Base-by-base conservation (phyloP, 2,888 invertebrate genomes). In the Apotomis turbidana region DNA sequence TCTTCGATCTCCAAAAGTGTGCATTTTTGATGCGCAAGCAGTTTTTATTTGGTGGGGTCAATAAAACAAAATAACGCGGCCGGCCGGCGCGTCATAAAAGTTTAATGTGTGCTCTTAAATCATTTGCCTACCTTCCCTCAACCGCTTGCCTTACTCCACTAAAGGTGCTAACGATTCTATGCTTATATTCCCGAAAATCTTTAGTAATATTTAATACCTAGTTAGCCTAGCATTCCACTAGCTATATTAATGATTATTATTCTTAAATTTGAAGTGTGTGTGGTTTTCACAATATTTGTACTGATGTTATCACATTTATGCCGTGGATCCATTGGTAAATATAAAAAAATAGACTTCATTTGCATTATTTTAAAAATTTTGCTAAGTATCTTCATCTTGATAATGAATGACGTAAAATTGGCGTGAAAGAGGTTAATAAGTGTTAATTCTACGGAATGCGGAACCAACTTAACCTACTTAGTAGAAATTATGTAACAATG, bases 71-170 rank as follows among this genome's bases (percentile, higher is more conserved):
- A 75, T 76, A 75, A 75, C 72, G 54, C 69, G 57, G 68, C 62
- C 74, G 59, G 74, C 62, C 68, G 74, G 73, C 63, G 61, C 74
- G 74, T 71, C 74, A 73, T 84, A 82, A 84, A 85, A 81, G 38
- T 84, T 84, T 81, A 84, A 84, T 81, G 78, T 78, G 78, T 75
- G 68, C 77, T 74, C 78, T 78, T 85, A 84, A 81, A 85, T 84
- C 83, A 82, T 78, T 76, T 63, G 74, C 73, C 27, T 76, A 76
- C 77, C 77, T 78, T 78, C 76, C 74, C 77, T 78, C 75, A 78
- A 77, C 61, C 73, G 68, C 67, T 74, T 63, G 62, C 68, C 52
- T 68, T 54, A 68, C 60, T 60, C 38, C 46, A 46, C 63, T 41
- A 60, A 55, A 63, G 60, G 58, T 63, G 49, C n/a, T n/a, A 55